Conservation (phyloP, 2,113 vertebrate species). For the Rhea pennata region DNA sequence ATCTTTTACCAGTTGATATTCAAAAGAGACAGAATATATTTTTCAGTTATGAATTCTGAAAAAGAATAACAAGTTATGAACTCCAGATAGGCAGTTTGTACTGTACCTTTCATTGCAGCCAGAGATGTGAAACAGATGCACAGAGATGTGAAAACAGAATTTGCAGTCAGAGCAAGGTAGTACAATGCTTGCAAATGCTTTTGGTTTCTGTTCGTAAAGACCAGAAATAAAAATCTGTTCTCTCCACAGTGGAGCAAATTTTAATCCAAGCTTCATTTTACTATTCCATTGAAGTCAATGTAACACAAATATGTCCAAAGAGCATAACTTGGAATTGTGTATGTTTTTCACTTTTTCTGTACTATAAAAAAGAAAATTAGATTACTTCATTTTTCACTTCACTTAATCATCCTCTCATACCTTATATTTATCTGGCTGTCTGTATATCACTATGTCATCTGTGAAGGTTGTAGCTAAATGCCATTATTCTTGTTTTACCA, state of each 20-base stretch:
- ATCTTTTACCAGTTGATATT: neutral
- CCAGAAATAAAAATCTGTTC: neutral
- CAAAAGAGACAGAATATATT: neutral
- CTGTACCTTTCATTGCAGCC: neutral
- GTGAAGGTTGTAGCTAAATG: neutral
- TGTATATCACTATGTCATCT: neutral
- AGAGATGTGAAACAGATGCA: neutral
- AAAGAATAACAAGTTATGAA: neutral
- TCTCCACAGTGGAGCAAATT: neutral
- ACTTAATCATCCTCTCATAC: neutral
- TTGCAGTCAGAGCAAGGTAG: neutral
- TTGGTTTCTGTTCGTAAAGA: constrained; percentile 16
- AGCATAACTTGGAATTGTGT: neutral
- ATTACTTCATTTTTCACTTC: neutral
- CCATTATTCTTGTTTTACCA: neutral
- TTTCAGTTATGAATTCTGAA: neutral
- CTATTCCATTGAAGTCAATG: neutral
- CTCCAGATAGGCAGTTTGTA: neutral
- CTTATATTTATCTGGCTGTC: neutral
- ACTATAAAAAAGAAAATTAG: neutral
- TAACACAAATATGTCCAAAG: neutral
- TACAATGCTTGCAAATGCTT: neutral
- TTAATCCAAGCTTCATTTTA: neutral
- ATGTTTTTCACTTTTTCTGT: neutral
- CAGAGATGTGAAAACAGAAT: neutral